A percentile compares a stretch with the other conserved stretches of the same genome.
These are phyloP conservation scores for Stictocephala bisonia DNA, from an alignment of 2,888 invertebrate genomes.

Conservation along the genomic window DNA sequence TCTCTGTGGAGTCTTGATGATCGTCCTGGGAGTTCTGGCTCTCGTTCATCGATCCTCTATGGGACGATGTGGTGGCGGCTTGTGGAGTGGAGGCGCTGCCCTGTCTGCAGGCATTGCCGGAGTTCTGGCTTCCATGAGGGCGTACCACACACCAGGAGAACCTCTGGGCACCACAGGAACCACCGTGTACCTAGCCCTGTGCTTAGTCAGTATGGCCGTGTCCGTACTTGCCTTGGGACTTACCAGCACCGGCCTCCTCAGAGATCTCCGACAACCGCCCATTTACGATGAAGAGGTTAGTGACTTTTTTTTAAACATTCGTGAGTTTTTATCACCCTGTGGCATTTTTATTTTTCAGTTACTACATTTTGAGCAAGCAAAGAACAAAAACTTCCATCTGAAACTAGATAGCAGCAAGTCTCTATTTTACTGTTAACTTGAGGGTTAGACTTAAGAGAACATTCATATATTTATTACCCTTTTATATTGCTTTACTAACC, in stretches of 20 bases:
- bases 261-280: conserved; percentile 58
- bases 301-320: too few species aligned
- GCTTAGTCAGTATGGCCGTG: conserved; percentile 62
- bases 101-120: conserved; percentile 59
- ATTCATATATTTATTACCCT: too few species aligned
- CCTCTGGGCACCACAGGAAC: conserved; percentile 50
- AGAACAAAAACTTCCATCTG: too few species aligned
- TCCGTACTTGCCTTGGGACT: conserved; percentile 62
- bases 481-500: too few species aligned
- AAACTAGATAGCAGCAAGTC: too few species aligned
- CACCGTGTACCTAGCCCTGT: conserved; percentile 62
- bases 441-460: too few species aligned
- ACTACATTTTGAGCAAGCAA: neutral
- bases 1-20: conserved; percentile 60
- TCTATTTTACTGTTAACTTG: too few species aligned
- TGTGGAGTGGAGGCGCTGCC: conserved; percentile 62
- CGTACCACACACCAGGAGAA: conserved; percentile 54
- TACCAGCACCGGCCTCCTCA: conserved; percentile 62
- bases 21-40: conserved; percentile 60
- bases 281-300: conserved; percentile 51
- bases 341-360: neutral
- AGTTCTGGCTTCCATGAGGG: conserved; percentile 58
- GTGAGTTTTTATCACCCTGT: neutral
- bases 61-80: conserved; percentile 59
- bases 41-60: conserved; percentile 60